Conservation (phyloP, 2,888 invertebrate species). For the Tetragnatha montana region DNA sequence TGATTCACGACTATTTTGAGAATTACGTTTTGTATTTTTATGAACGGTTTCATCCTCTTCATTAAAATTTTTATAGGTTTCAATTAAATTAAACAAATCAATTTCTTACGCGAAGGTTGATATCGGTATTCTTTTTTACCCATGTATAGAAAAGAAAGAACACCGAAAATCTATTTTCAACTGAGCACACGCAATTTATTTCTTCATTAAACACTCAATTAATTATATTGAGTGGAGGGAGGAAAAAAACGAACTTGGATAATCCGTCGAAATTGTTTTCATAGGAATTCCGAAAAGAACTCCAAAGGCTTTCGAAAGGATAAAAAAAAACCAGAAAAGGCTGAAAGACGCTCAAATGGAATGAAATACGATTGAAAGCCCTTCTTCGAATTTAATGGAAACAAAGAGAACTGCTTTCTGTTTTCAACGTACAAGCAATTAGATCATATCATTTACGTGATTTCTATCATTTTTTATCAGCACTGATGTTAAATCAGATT, state of each 20-base stretch:
- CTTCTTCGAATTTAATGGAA: slow-evolving; percentile 34
- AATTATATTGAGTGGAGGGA: background rate
- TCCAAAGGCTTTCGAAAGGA: background rate
- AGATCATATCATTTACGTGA: slow-evolving; percentile 26
- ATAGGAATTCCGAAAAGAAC: background rate
- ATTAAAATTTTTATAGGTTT: background rate
- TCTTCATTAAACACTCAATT: slow-evolving; percentile 1
- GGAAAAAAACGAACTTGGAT: background rate
- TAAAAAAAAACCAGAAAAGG: background rate
- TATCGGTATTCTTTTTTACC: background rate
- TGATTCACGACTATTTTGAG: no score
- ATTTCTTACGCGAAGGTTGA: background rate
- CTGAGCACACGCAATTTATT: background rate
- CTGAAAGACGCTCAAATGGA: background rate
- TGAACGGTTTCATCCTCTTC: no score
- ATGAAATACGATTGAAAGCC: background rate
- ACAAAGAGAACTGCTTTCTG: slow-evolving; percentile 31
- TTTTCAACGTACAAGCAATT: slow-evolving; percentile 35
- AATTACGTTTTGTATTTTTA: no score
- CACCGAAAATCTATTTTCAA: background rate
- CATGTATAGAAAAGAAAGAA: background rate
- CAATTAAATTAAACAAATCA: background rate
- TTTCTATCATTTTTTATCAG: background rate
- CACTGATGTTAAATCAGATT: slow-evolving; percentile 7
- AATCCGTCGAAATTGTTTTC: background rate